A percentile compares a stretch with the other conserved stretches of the same genome.
These are phyloP conservation scores for Chrysaora quinquecirrha DNA, from an alignment of 30 jellyfish, hydroid and myxozoan genomes.

Conservation along the genomic window DNA sequence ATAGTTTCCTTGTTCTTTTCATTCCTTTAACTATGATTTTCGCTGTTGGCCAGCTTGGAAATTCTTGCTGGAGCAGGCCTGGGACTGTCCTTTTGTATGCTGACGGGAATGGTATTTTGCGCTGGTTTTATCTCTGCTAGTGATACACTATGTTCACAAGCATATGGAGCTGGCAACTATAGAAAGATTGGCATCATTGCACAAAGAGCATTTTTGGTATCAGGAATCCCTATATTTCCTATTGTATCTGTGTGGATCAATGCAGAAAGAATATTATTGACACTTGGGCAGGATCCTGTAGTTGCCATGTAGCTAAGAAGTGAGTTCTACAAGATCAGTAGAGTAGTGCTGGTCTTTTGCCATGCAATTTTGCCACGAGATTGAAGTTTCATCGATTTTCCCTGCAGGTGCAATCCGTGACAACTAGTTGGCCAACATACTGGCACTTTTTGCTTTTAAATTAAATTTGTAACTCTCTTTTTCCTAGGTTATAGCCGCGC, in stretches of 20 bases:
- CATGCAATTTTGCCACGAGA: too few relatives aligned
- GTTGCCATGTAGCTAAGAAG: conserved; percentile 60
- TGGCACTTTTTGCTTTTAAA: too few relatives aligned
- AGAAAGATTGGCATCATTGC: conserved; percentile 51
- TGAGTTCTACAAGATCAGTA: too few relatives aligned
- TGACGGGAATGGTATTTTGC: conserved; percentile 49
- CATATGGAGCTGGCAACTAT: too few relatives aligned
- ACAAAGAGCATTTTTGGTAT: conserved; percentile 42
- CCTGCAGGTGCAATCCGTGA: too few relatives aligned
- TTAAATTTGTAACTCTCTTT: too few relatives aligned
- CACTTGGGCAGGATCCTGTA: conserved; percentile 48
- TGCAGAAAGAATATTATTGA: conserved; percentile 26
- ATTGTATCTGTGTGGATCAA: conserved; percentile 63
- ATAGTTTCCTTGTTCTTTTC: conserved; percentile 29
- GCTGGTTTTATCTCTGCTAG: conserved; percentile 48
- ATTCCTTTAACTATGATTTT: conserved; percentile 42
- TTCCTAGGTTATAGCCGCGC: too few relatives aligned
- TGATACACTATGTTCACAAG: conserved; percentile 65
- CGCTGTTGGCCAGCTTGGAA: conserved; percentile 56
- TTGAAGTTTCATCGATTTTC: too few relatives aligned
- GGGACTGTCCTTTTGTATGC: conserved; percentile 44
- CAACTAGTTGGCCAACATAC: too few relatives aligned
- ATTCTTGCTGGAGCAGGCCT: conserved; percentile 64
- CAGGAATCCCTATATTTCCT: conserved; percentile 42
- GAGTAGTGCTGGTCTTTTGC: too few relatives aligned